Base-by-base conservation (phyloP, 2,797 vertebrate species). In the Falco columbarius region DNA sequence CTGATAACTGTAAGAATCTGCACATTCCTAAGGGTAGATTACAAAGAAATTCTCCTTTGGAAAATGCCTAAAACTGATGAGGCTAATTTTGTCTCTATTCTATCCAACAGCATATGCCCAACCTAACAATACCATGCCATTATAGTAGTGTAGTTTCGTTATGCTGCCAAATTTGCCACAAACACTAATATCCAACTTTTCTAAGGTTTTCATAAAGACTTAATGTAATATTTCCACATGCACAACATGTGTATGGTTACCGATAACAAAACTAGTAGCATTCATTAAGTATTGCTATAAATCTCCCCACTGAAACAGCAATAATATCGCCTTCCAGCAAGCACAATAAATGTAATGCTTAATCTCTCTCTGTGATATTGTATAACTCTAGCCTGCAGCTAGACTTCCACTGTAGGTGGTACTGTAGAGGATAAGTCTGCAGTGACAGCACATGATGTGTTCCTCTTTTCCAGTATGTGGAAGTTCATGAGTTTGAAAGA, bases 261-360 rank as follows among this genome's bases (percentile, higher is more conserved):
- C 77, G 94, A 97, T 97, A 97, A 97, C 61, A 30, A 97, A 97
- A 85, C 86, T 83, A 91, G 93, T 85, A 96, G 79, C 89, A 92
- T 96, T 97, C 96, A 97, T 97, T 97, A 97, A 97, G 81, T 38
- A 94, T 91, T 94, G 88, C 96, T 97, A 95, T 95, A 97, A 98
- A 98, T 97, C 93, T 98, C 93, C 92, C 81, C 89, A 95, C 95
- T 95, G 89, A 96, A 98, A 97, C 86, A 94, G 92, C 92, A 95
- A 82, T 93, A 95, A 95, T 89, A 87, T 49, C 15, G 81, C 95
- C 97, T 97, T 96, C 93, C 86, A 97, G 97, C 93, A 94, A 97
- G 62, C 85, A 95, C 90, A 95, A 94, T 92, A 95, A 96, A 97
- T 94, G 93, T 74, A 95, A 95, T 93, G 93, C 93, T 97, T 97